Base-by-base conservation (phyloP, 2,888 invertebrate genomes). In the Adineta ricciae region DNA sequence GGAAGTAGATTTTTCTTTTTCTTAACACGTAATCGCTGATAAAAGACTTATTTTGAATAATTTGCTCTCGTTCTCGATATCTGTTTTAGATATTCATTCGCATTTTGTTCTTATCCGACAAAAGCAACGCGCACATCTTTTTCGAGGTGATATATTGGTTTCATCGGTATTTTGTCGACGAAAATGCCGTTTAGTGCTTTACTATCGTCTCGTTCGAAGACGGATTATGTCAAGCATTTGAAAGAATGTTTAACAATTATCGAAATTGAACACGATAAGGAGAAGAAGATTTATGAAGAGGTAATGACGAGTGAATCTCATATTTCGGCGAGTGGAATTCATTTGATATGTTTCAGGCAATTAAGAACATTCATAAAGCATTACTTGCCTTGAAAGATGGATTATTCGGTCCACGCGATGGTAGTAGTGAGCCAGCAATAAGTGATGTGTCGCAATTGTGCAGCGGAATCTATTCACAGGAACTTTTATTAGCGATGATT, bases 381-480 rank as follows among this genome's bases (percentile, higher is more conserved):
- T 64, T 64, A 32, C 32, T 64, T 32, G 27, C 32, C 14, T 64
- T 64, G 19, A 64, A 64, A 64, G 64, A 64, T 64, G 64, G 64
- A 16, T 16, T 64, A 64, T 64, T 64, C 27, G 56, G 56, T 27
- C 56, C 56, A 64, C 56, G 56, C 27, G 56, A 64, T 64, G 56
- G 56, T 5, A 64, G 56, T 64, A 27, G 27, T 27, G 98, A 99
- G 91, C 92, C 92, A 8, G 91, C 91, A 92, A 86, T 86, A 9
- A 90, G 90, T 84, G 88, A 88, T n/a, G 89, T 89, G 36, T 89
- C 90, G 5, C 89, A 89, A 87, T 88, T 90, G 64, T 89, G 90
- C 2, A 97, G 97, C 92, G 99, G 99, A 92, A 93, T 99, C 89
- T 99, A 99, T 92, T 97, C 96, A 92, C 95, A 95, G 36, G 96